Evolutionary conservation across 1,140 invertebrate genomes (phyloP).

Genomic region (Anastatus disparis): DNA sequence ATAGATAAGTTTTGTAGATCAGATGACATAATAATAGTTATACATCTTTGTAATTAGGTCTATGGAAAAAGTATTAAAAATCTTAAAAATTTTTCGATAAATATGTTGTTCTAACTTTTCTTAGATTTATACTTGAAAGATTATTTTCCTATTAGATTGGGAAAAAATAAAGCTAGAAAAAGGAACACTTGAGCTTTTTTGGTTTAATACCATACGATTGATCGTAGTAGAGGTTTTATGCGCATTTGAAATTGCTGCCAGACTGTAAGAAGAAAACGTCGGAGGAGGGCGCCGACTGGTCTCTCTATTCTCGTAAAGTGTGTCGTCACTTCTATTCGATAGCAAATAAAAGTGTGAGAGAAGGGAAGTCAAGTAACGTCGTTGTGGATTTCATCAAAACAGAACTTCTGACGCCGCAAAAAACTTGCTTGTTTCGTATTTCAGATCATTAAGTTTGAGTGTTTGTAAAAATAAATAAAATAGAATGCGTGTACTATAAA

Average conservation of each 20-base stretch:
- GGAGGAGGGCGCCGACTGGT: neutral
- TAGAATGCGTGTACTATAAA: too few species aligned
- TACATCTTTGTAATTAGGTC: too few species aligned
- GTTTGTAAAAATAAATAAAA: too few species aligned
- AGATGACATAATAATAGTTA: too few species aligned
- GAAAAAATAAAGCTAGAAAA: neutral
- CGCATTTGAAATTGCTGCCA: conserved; percentile 18
- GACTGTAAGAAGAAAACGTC: neutral
- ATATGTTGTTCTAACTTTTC: too few species aligned
- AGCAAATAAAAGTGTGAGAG: neutral
- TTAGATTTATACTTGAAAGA: too few species aligned
- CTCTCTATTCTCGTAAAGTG: conserved; percentile 19
- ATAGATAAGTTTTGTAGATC: too few species aligned
- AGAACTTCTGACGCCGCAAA: conserved; percentile 13
- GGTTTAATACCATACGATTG: neutral
- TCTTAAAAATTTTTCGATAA: too few species aligned
- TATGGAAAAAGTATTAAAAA: too few species aligned
- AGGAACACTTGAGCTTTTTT: neutral
- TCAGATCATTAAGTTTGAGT: neutral
- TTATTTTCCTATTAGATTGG: neutral
- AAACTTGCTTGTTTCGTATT: conserved; percentile 5
- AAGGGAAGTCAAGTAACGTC: neutral
- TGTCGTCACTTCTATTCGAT: conserved; percentile 24
- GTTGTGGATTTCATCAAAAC: conserved; percentile 10
- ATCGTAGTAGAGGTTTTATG: conserved; percentile 32